phyloP scores from a whole-genome alignment of 2,113 vertebrate species.

The Sceloporus tristichus region DNA sequence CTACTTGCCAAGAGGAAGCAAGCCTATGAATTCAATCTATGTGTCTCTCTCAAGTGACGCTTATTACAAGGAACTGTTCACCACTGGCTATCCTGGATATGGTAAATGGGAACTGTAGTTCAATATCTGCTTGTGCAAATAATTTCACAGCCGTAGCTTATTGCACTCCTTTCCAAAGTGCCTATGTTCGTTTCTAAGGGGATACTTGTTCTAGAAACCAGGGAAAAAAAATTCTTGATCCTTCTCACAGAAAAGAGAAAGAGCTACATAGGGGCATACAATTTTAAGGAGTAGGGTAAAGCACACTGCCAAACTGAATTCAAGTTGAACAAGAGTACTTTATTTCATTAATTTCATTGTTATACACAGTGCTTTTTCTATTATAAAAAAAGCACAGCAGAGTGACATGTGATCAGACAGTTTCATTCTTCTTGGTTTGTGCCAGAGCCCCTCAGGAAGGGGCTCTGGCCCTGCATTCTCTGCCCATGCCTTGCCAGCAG shows the following conservation, averaged over 20 bases:
- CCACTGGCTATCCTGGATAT: not conserved
- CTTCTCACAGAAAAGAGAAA: not conserved
- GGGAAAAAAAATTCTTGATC: accelerated
- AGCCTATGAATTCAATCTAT: no score
- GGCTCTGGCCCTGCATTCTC: constrained; percentile 29
- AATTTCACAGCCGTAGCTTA: not conserved
- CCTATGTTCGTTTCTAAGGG: no score
- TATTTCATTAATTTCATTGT: not conserved
- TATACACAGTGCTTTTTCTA: not conserved
- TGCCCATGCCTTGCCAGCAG: constrained; percentile 51
- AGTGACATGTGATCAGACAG: constrained; percentile 78
- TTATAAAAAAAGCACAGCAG: not conserved
- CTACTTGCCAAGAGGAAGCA: not conserved
- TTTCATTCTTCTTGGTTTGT: constrained; percentile 72
- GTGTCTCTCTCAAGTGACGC: not conserved
- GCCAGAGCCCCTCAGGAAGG: not conserved
- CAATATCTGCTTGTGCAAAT: no score
- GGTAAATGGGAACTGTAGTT: not conserved
- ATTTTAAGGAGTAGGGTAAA: not conserved
- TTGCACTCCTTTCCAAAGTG: not conserved
- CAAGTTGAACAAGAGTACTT: not conserved
- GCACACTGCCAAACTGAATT: not conserved
- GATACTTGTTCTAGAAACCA: not conserved
- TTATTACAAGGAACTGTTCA: not conserved
- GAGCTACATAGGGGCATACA: not conserved